These are phyloP conservation scores for Pseudomyrmex cubaensis DNA, from an alignment of 1,140 invertebrate genomes.

Conservation along the genomic window DNA sequence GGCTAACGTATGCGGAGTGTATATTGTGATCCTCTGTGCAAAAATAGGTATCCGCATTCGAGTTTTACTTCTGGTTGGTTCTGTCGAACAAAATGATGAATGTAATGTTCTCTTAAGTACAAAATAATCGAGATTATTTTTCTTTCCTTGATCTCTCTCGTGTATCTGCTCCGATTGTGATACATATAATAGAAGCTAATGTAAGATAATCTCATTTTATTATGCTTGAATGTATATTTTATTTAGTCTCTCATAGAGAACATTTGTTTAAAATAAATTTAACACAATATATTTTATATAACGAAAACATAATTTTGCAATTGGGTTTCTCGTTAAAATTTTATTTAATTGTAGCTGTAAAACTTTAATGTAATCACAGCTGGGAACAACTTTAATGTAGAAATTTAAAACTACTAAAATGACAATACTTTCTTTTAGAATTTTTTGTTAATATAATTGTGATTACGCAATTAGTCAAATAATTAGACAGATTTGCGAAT, in stretches of 20 bases:
- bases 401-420: too few relatives aligned
- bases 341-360: background rate
- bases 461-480: too few relatives aligned
- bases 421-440: background rate
- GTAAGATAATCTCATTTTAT: constrained; percentile 6
- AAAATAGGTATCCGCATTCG: constrained; percentile 38
- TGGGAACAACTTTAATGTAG: too few relatives aligned
- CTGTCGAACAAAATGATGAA: background rate
- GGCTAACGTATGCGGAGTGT: constrained; percentile 43
- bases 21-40: constrained; percentile 38
- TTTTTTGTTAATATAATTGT: background rate
- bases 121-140: constrained; percentile 48
- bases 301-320: background rate
- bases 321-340: constrained; percentile 13
- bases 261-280: background rate
- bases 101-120: constrained; percentile 44
- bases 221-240: background rate
- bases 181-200: background rate
- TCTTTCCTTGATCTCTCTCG: background rate
- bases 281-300: background rate
- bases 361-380: background rate
- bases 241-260: background rate
- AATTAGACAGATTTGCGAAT: too few relatives aligned
- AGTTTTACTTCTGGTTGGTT: background rate
- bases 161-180: background rate